phyloP scores from a whole-genome alignment of 2,113 vertebrate species.

The Bagarius yarrelli region DNA sequence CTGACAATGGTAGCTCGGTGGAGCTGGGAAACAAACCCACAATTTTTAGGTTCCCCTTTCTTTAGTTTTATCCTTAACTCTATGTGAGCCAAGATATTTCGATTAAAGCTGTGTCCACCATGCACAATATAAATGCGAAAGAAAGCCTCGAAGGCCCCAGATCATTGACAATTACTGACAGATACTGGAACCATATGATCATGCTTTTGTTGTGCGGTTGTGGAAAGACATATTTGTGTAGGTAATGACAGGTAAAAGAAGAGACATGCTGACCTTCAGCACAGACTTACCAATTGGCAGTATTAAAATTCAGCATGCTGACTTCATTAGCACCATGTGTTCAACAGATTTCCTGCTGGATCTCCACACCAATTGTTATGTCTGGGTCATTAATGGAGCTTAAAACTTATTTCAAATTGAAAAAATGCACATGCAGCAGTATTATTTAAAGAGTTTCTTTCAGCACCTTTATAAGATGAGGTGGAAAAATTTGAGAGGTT shows the following conservation, averaged over 20 bases:
- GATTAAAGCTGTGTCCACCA: constrained; percentile 1
- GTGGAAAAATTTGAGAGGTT: neutral
- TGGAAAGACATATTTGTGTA: constrained; percentile 38
- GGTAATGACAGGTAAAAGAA: constrained; percentile 39
- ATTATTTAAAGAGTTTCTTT: constrained; percentile 22
- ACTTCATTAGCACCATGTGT: constrained; percentile 31
- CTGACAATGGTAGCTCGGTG: too few species aligned
- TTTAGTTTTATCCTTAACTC: neutral
- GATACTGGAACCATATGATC: constrained; percentile 33
- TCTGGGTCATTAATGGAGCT: constrained; percentile 43
- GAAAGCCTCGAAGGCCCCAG: neutral
- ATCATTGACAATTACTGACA: constrained; percentile 23
- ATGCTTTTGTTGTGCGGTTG: constrained; percentile 27
- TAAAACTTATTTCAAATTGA: constrained; percentile 35
- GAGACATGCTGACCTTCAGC: constrained; percentile 37
- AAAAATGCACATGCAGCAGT: constrained; percentile 29
- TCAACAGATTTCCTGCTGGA: constrained; percentile 35
- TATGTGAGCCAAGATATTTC: constrained; percentile 9
- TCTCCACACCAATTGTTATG: constrained; percentile 41
- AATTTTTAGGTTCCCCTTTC: too few species aligned
- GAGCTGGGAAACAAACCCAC: too few species aligned
- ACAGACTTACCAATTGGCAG: neutral
- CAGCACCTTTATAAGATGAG: constrained; percentile 28
- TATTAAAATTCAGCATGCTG: constrained; percentile 32
- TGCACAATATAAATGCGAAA: neutral